Base-by-base conservation (phyloP, 2,797 vertebrate genomes). In the Clarias pachynema region DNA sequence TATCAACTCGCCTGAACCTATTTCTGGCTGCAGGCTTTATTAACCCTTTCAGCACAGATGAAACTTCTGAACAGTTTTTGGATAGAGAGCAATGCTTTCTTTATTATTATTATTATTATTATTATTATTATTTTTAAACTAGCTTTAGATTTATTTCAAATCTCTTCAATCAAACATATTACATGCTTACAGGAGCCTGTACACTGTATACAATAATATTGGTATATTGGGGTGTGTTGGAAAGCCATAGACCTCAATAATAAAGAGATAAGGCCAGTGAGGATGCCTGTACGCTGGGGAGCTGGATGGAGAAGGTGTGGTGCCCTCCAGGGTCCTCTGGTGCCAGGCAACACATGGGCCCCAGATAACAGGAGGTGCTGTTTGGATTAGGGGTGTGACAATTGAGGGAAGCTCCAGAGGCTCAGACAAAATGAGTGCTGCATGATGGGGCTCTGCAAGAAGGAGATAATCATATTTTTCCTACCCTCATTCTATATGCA, bases 361-460 rank as follows among this genome's bases (percentile, higher is more conserved):
- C 79, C 86, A 86, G 90, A 91, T 91, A 89, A 90, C 82, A 89
- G 60, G 66, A 49, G 81, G 79, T 74, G 59, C 75, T 87, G 85
- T 89, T 89, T 87, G 77, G 80, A 82, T 85, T 81, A 87, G 81
- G 85, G 80, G 82, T 87, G 85, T 53, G 80, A 82, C 65, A 56
- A 86, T 37, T 68, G n/a, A 60, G 77, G 74, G 79, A 86, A 69
- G 44, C 74, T 88, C 74, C 57, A 81, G 77, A 88, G 66, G 81
- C 66, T 56, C 24, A 84, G 59, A 56, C 44, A 57, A 84, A 81
- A 86, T n/a, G 49, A 74, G 74, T 62, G 81, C 69, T 72, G 40
- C 56, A 84, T 81, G 60, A 74, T 56, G 34, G 31, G 83, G 75
- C 65, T 82, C 83, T 85, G 85, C 26, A 20, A 26, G 60, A 79